A percentile compares a stretch with the other conserved stretches of the same genome.
Evolutionary conservation across 2,888 invertebrate genomes (phyloP).

Genomic region (Leptopilina syphax): DNA sequence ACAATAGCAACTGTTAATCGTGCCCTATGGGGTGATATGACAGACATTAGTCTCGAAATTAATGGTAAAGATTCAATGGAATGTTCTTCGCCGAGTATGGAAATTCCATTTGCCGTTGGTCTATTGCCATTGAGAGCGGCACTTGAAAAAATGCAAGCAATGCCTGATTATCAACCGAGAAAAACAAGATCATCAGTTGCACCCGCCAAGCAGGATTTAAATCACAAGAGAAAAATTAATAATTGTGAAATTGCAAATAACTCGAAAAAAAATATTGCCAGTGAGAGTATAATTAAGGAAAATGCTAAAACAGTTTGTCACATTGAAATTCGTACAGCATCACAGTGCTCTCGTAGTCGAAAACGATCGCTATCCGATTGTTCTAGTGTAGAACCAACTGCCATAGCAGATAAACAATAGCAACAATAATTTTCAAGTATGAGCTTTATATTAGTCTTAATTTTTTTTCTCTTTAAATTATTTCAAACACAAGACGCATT

Average conservation of each 20-base stretch:
- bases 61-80: constrained; percentile 59
- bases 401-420: constrained; percentile 47
- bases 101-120: constrained; percentile 76
- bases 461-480: constrained; percentile 5
- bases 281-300: constrained; percentile 49
- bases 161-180: constrained; percentile 75
- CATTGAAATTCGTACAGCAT: constrained; percentile 70
- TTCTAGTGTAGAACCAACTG: constrained; percentile 44
- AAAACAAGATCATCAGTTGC: constrained; percentile 75
- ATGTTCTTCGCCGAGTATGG: constrained; percentile 70
- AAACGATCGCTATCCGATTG: constrained; percentile 44
- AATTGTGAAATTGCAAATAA: constrained; percentile 46
- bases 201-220: constrained; percentile 63
- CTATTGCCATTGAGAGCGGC: constrained; percentile 74
- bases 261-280: constrained; percentile 44
- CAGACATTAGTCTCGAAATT: constrained; percentile 65
- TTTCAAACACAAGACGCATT: constrained; percentile 18
- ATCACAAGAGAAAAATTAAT: constrained; percentile 58
- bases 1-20: constrained; percentile 70
- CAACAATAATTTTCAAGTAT: background rate
- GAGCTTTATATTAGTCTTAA: background rate
- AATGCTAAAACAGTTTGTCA: constrained; percentile 71
- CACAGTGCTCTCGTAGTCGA: constrained; percentile 52
- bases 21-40: constrained; percentile 75
- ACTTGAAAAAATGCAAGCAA: constrained; percentile 75